These are phyloP conservation scores for Euschistus heros DNA, from an alignment of 1,140 invertebrate species.

Conservation along the genomic window DNA sequence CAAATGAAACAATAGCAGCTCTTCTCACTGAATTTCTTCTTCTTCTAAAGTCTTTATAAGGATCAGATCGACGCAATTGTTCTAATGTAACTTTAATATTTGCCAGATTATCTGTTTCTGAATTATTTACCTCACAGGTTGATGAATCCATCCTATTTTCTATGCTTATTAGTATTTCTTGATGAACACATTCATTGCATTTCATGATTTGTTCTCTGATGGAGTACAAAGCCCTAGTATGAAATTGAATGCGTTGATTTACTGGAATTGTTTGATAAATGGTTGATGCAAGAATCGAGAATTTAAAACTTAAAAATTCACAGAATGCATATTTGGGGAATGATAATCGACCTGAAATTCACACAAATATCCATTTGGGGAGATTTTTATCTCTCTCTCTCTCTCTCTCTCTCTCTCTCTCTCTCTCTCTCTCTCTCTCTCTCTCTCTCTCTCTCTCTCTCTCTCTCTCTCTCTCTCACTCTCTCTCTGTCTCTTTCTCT, in stretches of 20 bases:
- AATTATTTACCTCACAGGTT: too few relatives aligned
- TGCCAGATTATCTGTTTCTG: too few relatives aligned
- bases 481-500: not conserved
- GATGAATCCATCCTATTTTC: too few relatives aligned
- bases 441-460: too few relatives aligned
- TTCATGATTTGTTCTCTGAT: not conserved
- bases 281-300: not conserved
- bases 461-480: not conserved
- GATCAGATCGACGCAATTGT: too few relatives aligned
- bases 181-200: not conserved
- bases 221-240: not conserved
- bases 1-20: too few relatives aligned
- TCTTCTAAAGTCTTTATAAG: too few relatives aligned
- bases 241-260: conserved; percentile 1
- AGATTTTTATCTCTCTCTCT: not conserved
- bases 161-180: not conserved
- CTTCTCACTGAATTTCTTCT: too few relatives aligned
- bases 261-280: conserved; percentile 3
- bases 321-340: conserved; percentile 7
- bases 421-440: too few relatives aligned
- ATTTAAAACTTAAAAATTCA: not conserved
- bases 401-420: too few relatives aligned
- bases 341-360: not conserved
- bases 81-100: too few relatives aligned
- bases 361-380: not conserved